phyloP scores from a whole-genome alignment of 2,113 vertebrate species.

The Mus pahari region DNA sequence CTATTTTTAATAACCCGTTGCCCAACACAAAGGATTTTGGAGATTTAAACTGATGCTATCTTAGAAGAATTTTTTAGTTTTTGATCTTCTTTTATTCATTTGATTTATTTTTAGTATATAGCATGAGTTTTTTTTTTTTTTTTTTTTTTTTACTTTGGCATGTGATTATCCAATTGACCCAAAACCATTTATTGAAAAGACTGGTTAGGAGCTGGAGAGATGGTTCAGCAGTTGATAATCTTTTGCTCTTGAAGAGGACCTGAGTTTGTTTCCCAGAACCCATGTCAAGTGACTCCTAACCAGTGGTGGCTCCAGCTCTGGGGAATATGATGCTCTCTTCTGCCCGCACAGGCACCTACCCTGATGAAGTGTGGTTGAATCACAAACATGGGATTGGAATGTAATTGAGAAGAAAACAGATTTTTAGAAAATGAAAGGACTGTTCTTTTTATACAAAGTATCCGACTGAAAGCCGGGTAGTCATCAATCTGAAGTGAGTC shows the following conservation, averaged over 20 bases:
- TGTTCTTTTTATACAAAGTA: background rate
- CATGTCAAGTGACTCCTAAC: background rate
- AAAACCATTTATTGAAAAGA: background rate
- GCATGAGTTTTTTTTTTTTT: too few species aligned
- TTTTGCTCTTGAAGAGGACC: background rate
- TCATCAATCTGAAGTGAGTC: background rate
- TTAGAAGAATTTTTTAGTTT: background rate
- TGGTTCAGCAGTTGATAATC: background rate
- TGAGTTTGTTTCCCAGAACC: background rate
- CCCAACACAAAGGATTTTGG: background rate
- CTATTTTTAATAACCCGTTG: background rate
- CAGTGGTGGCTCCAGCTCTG: background rate
- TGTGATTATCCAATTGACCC: background rate
- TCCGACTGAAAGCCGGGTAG: background rate
- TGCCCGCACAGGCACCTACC: accelerated
- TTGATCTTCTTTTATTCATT: too few species aligned
- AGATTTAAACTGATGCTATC: background rate
- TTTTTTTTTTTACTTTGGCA: background rate
- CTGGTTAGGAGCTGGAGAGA: background rate
- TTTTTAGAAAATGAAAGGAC: background rate
- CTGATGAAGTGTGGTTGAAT: too few species aligned
- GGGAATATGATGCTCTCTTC: background rate
- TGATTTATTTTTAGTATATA: background rate
- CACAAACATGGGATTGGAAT: background rate
- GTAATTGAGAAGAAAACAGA: background rate